Evolutionary conservation across 2,113 vertebrate genomes (phyloP).

Genomic region (Bos javanicus): DNA sequence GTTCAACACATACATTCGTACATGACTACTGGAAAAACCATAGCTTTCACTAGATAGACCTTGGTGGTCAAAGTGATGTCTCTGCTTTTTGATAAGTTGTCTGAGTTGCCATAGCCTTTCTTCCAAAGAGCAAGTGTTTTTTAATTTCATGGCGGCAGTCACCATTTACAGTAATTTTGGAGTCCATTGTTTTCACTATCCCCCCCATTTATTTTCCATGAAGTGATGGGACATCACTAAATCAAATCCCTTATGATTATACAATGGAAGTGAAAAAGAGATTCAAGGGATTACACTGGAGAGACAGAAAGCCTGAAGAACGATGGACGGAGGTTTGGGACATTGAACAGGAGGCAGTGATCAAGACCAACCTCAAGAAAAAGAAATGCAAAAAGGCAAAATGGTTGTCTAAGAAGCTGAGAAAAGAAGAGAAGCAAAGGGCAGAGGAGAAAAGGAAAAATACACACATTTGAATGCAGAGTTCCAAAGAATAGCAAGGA

Average conservation of each 20-base stretch:
- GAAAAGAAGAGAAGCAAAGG: background rate
- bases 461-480: background rate
- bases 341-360: background rate
- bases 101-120: background rate
- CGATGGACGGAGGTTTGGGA: background rate
- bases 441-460: background rate
- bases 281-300: background rate
- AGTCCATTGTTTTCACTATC: background rate
- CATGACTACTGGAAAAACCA: background rate
- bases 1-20: background rate
- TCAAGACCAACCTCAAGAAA: background rate
- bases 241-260: background rate
- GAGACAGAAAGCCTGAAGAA: background rate
- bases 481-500: background rate
- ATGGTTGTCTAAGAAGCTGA: background rate
- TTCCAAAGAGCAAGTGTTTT: background rate
- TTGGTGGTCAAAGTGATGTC: background rate
- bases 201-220: background rate
- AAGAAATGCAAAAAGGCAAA: background rate
- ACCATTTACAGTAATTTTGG: background rate
- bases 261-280: background rate
- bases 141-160: background rate
- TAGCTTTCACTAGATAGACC: background rate
- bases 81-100: background rate
- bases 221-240: background rate